These are phyloP conservation scores for Eumeta japonica DNA, from an alignment of 1,140 invertebrate genomes.

Conservation along the genomic window DNA sequence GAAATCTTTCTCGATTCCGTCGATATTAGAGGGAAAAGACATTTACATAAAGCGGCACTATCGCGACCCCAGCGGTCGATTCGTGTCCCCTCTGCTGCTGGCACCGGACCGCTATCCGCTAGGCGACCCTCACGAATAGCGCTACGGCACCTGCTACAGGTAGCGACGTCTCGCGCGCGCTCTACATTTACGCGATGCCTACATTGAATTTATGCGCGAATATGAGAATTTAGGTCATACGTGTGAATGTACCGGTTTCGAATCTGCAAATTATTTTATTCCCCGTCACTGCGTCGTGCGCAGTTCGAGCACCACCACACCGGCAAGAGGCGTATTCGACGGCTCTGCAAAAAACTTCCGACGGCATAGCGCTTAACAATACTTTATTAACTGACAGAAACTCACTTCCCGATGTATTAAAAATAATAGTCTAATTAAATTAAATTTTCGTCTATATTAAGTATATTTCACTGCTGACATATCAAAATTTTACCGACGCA, in stretches of 20 bases:
- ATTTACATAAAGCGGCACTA: background rate
- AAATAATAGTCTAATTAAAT: too few species aligned
- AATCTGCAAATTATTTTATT: background rate
- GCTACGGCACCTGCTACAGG: background rate
- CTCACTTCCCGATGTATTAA: too few species aligned
- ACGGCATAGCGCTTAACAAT: background rate
- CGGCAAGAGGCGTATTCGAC: background rate
- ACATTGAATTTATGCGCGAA: background rate
- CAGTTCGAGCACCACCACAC: background rate
- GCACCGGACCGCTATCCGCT: background rate
- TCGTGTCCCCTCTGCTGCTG: background rate
- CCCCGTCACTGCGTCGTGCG: background rate
- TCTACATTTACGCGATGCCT: background rate
- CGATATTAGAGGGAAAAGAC: background rate
- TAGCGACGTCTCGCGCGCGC: background rate
- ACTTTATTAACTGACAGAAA: background rate
- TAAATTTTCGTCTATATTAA: slow-evolving; percentile 1
- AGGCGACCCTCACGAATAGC: background rate
- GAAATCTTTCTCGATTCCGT: background rate
- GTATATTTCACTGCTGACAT: slow-evolving; percentile 2
- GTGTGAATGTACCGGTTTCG: background rate
- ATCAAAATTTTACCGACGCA: slow-evolving; percentile 4
- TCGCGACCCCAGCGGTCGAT: background rate
- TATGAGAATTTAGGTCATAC: background rate
- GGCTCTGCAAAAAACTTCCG: background rate